These are phyloP conservation scores for Yponomeuta evonymella DNA, from an alignment of 2,888 invertebrate species.

Conservation along the genomic window DNA sequence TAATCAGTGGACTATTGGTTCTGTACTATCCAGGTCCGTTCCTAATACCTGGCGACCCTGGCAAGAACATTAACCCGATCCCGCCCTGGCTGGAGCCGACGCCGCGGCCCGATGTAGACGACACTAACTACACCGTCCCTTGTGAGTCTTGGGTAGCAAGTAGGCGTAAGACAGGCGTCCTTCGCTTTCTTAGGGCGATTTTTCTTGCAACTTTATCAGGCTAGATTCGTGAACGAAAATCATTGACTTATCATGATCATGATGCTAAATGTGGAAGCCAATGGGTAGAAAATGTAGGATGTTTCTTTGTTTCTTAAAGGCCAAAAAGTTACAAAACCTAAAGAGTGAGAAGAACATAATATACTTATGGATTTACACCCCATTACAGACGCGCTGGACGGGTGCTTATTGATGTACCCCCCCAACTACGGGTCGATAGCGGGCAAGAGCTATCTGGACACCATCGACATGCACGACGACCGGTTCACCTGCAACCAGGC, in stretches of 20 bases:
- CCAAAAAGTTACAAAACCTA: too few species aligned
- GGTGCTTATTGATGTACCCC: slow-evolving; percentile 67
- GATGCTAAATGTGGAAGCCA: too few species aligned
- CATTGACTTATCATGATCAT: too few species aligned
- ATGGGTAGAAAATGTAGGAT: too few species aligned
- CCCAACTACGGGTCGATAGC: slow-evolving; percentile 70
- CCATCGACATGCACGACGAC: slow-evolving; percentile 58
- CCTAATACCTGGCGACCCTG: slow-evolving; percentile 63
- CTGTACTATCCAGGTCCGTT: slow-evolving; percentile 48
- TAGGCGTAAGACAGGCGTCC: too few species aligned
- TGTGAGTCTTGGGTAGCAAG: slow-evolving; percentile 37
- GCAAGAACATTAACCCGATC: slow-evolving; percentile 45
- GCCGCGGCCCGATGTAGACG: slow-evolving; percentile 28
- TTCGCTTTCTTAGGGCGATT: too few species aligned
- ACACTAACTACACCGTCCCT: slow-evolving; percentile 41
- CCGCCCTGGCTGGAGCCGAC: slow-evolving; percentile 52
- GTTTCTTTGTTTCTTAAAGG: too few species aligned
- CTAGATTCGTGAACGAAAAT: too few species aligned
- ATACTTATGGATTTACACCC: background rate
- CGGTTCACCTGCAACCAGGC: slow-evolving; percentile 56
- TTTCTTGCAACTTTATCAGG: too few species aligned
- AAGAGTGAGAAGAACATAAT: background rate
- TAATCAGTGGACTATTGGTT: too few species aligned
- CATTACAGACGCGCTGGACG: slow-evolving; percentile 51
- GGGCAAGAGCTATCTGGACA: slow-evolving; percentile 63